phyloP scores from a whole-genome alignment of 1,140 invertebrate genomes.

The Cylas formicarius region DNA sequence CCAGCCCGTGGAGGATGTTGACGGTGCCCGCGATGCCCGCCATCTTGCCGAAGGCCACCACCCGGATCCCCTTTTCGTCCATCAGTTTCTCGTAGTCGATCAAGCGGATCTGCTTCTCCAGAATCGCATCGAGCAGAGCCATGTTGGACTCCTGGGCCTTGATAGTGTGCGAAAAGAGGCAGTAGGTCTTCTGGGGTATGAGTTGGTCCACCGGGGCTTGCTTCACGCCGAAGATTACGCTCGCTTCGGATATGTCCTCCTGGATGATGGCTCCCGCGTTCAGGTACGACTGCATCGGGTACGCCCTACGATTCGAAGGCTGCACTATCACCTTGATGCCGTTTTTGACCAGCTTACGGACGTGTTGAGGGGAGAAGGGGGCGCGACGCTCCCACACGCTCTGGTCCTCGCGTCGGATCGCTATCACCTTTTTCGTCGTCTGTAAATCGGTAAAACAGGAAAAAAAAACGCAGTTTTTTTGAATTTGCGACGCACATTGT shows the following conservation, averaged over 20 bases:
- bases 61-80: constrained; percentile 77
- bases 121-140: constrained; percentile 90
- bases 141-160: constrained; percentile 99
- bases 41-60: constrained; percentile 98
- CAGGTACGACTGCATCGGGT: constrained; percentile 90
- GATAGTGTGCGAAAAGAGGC: constrained; percentile 98
- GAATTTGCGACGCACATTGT: not conserved
- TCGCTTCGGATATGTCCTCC: constrained; percentile 94
- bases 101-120: constrained; percentile 91
- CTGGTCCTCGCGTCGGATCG: constrained; percentile 86
- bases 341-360: constrained; percentile 67
- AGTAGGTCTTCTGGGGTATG: constrained; percentile 94
- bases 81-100: constrained; percentile 97
- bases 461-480: not conserved
- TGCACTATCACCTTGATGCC: constrained; percentile 94
- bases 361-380: constrained; percentile 87
- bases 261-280: constrained; percentile 85
- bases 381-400: constrained; percentile 97
- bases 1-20: constrained; percentile 95
- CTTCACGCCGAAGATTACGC: constrained; percentile 95
- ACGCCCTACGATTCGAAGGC: constrained; percentile 93
- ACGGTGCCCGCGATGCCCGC: constrained; percentile 98
- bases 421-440: constrained; percentile 57
- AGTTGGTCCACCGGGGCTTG: constrained; percentile 92
- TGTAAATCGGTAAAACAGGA: constrained; percentile 10